A percentile compares a stretch with the other conserved stretches of the same genome.
Conservation (phyloP, 1,140 invertebrate genomes). For the Meloidogyne exigua region DNA sequence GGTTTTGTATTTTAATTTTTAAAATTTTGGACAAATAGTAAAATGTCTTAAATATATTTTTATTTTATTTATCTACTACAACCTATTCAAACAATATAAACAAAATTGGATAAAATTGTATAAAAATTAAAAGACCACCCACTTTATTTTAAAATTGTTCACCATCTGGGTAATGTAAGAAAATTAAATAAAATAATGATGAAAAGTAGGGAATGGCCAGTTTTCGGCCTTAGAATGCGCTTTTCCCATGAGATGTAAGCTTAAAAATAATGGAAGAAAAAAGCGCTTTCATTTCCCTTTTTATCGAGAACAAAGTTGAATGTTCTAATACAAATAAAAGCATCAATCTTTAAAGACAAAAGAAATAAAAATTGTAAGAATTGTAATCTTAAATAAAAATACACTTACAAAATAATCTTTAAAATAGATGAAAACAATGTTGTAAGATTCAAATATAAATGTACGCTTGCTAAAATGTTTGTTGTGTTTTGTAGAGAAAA, state of each 20-base stretch:
- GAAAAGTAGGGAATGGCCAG: not conserved
- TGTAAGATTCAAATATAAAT: too few species aligned
- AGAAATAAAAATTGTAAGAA: not conserved
- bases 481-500: too few species aligned
- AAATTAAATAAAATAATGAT: not conserved
- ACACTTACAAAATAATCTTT: too few species aligned
- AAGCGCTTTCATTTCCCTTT: not conserved
- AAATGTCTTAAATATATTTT: too few species aligned
- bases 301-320: not conserved
- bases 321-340: not conserved
- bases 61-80: too few species aligned
- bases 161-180: not conserved
- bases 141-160: not conserved
- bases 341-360: not conserved
- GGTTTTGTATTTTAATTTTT: too few species aligned
- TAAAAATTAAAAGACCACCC: not conserved
- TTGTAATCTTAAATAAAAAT: too few species aligned
- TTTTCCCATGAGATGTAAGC: conserved; percentile 1
- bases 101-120: not conserved
- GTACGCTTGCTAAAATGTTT: too few species aligned
- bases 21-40: not conserved
- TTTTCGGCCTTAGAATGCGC: not conserved
- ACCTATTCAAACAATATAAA: too few species aligned
- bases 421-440: too few species aligned
- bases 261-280: not conserved